These are phyloP conservation scores for Agonum fuliginosum DNA, from an alignment of 2,888 invertebrate genomes.

Conservation along the genomic window DNA sequence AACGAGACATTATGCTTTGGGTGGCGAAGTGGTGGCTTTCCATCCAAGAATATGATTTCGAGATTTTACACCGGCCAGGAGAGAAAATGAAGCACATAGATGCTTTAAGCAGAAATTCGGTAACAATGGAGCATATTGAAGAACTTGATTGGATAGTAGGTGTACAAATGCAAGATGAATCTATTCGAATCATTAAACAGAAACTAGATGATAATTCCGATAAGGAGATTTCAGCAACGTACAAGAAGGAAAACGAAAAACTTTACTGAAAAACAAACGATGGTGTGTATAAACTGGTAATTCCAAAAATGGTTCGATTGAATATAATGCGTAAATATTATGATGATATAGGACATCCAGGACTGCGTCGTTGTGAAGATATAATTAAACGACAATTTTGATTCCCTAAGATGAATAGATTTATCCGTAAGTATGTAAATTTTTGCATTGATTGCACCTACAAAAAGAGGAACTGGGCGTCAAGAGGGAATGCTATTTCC, in stretches of 20 bases:
- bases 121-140: conserved; percentile 49
- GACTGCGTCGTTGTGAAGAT: conserved; percentile 62
- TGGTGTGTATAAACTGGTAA: conserved; percentile 60
- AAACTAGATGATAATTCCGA: not conserved
- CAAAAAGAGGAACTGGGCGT: conserved; percentile 66
- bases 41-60: conserved; percentile 64
- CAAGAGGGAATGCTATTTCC: conserved; percentile 68
- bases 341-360: conserved; percentile 62
- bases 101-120: conserved; percentile 63
- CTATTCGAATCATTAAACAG: not conserved
- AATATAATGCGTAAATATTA: conserved; percentile 62
- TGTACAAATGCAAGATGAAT: conserved; percentile 31
- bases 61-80: conserved; percentile 62
- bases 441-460: conserved; percentile 70
- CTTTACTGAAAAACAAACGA: conserved; percentile 52
- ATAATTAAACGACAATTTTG: conserved; percentile 66
- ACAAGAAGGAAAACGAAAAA: not conserved
- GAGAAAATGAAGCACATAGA: conserved; percentile 66
- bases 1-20: conserved; percentile 62
- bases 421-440: conserved; percentile 69
- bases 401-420: conserved; percentile 69
- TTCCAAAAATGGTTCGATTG: conserved; percentile 61
- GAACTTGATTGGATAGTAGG: conserved; percentile 13
- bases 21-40: conserved; percentile 62
- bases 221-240: not conserved